Evolutionary conservation across 2,797 vertebrate genomes (phyloP), one percentile per base, ranked within the genome.

Genomic region (Enteromius paludinosus): DNA sequence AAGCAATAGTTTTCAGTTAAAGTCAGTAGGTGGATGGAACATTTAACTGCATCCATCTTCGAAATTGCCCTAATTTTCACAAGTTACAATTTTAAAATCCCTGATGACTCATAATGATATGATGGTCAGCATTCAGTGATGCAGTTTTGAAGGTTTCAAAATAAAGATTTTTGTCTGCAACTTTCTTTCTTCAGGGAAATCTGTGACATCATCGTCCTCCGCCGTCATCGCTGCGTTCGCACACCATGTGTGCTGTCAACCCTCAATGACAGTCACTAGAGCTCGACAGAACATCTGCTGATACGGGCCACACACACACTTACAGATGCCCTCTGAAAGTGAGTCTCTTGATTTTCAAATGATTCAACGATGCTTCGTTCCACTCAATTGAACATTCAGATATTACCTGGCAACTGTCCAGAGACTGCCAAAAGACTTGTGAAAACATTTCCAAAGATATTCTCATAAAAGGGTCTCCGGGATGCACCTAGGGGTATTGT

Each of bases 241-340:
- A 78, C 68, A 79, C 64, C n/a, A 8, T 25, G 73, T 78, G 83
- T 84, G 54, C 80, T 78, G 47, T 83, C 71, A 52, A 69, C 73
- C 70, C 52, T 54, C 61, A 79, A 84, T 85, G 85, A 88, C 75
- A 83, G 71, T 61, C 77, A 52, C 69, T 86, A 84, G 79, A 88
- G 85, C 62, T 79, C 83, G 83, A 84, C 73, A 35, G 87, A 90
- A 87, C 85, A 89, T 76, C 83, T 89, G 76, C 35, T 76, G 77
- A 70, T 30, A 71, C 41, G 38, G 25, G 18, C 76, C 25, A 47
- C 52, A 69, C 52, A 33, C 47, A 70, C 66, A 71, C 64, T 79
- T 41, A 82, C 52, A 82, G n/a, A 77, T 45, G 64, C 56, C 52
- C 70, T 78, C 61, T 10, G 4, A 49, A 20, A 25, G 33, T 59